A percentile compares a stretch with the other conserved stretches of the same genome.
Evolutionary conservation across 53 echinoderm and acorn worm species (phyloP).

Genomic region (Echinarachnius parma): DNA sequence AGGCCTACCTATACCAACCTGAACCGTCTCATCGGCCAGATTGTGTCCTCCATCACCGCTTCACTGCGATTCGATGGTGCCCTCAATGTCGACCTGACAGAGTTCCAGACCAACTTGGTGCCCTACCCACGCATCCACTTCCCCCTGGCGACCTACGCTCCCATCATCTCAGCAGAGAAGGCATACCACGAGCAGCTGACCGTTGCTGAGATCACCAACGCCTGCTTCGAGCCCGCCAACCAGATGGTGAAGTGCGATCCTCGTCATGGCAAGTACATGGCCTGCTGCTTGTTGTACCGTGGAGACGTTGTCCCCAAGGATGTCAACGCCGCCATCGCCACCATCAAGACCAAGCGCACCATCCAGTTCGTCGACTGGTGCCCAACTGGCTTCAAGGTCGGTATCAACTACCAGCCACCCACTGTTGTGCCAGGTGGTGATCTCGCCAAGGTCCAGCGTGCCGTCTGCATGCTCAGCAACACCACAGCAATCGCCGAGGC

Average conservation of each 20-base stretch:
- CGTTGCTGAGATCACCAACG: slow-evolving; percentile 76
- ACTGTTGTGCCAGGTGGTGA: slow-evolving; percentile 67
- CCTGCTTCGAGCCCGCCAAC: slow-evolving; percentile 90
- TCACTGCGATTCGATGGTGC: slow-evolving; percentile 68
- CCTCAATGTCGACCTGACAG: slow-evolving; percentile 68
- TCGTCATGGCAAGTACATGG: slow-evolving; percentile 75
- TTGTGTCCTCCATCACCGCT: slow-evolving; percentile 58
- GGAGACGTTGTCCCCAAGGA: slow-evolving; percentile 70
- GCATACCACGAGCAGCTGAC: slow-evolving; percentile 83
- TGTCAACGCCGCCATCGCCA: slow-evolving; percentile 73
- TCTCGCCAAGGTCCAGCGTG: slow-evolving; percentile 86
- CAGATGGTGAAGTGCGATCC: slow-evolving; percentile 94
- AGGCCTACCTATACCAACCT: slow-evolving; percentile 60
- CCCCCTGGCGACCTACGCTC: slow-evolving; percentile 72
- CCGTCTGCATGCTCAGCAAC: slow-evolving; percentile 98
- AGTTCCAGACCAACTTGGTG: slow-evolving; percentile 89
- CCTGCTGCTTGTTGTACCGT: slow-evolving; percentile 67
- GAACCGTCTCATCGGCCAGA: slow-evolving; percentile 63
- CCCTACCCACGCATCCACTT: slow-evolving; percentile 79
- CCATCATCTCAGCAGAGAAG: slow-evolving; percentile 66
- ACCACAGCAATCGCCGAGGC: slow-evolving; percentile 95
- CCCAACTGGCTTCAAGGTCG: slow-evolving; percentile 77
- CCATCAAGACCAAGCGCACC: slow-evolving; percentile 78
- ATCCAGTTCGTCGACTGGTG: slow-evolving; percentile 86
- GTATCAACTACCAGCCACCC: slow-evolving; percentile 82